Conservation (phyloP, 2,113 vertebrate species). For the Hippocampus mohnikei region DNA sequence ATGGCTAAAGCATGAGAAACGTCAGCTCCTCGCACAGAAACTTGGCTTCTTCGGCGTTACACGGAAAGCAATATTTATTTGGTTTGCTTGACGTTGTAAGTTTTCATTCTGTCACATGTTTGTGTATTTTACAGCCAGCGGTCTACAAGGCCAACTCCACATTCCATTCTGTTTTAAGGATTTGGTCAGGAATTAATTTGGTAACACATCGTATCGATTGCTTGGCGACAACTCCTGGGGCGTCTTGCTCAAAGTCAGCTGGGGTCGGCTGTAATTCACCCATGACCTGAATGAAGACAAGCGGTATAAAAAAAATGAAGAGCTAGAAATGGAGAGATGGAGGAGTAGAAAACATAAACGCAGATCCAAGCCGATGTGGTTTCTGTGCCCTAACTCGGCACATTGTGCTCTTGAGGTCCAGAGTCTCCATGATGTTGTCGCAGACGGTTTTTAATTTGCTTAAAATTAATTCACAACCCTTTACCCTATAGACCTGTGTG, state of each 20-base stretch:
- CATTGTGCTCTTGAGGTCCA: too few relatives aligned
- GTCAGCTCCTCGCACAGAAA: conserved; percentile 4
- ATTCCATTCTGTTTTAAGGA: conserved; percentile 16
- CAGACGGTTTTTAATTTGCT: too few relatives aligned
- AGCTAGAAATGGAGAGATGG: background rate
- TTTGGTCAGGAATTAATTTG: conserved; percentile 1
- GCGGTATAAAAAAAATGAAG: background rate
- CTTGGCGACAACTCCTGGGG: background rate
- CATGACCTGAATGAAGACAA: background rate
- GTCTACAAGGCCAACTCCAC: conserved; percentile 5
- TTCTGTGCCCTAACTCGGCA: too few relatives aligned
- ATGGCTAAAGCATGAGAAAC: background rate
- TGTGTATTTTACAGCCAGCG: conserved; percentile 6
- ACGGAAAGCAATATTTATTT: background rate
- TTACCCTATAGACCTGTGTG: too few relatives aligned
- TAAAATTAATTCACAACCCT: too few relatives aligned
- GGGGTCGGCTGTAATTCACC: background rate
- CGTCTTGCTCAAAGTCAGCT: background rate
- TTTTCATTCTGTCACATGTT: background rate
- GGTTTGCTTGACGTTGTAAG: conserved; percentile 10
- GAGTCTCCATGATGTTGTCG: too few relatives aligned
- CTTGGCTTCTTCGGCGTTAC: conserved; percentile 6
- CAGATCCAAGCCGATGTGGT: too few relatives aligned
- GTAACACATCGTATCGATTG: background rate
- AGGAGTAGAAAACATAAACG: background rate